Evolutionary conservation across 2,888 invertebrate genomes (phyloP), one percentile per base, ranked within the genome.

Genomic region (Patella caerulea): DNA sequence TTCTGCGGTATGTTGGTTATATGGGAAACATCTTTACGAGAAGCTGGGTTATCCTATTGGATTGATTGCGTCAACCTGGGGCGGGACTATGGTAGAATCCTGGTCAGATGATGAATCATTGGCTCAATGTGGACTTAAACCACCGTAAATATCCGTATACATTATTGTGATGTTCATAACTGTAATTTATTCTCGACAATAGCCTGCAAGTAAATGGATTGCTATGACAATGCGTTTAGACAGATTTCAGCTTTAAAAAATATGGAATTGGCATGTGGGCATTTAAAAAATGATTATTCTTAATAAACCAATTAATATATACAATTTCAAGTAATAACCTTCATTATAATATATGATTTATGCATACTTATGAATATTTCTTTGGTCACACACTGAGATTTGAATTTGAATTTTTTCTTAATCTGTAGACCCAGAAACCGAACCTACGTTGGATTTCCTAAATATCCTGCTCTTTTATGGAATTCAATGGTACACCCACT

Each of bases 401-500:
- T 45, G 4, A 0, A 45, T 45, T 45, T 45, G 7, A 1, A 45
- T 1, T 45, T 45, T 9, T 45, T 45, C 34, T 45, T 45, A 45
- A 45, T 45, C 45, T 9, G 7, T 45, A 65, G 65, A 65, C 19
- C 19, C 19, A 65, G 19, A 65, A 65, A 65, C 5, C n/a, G 19
- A 2, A 19, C 65, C n/a, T n/a, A 65, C 17, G 19, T 65, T 9
- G n/a, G n/a, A 19, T 65, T 14, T n/a, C 76, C 76, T 19, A 14
- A 15, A 14, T 69, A 73, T 29, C 77, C 76, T 12, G 79, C 81
- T 15, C 72, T 75, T 7, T 79, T 90, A 19, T 91, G 90, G 90
- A 90, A 91, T 82, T 86, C 89, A 5, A 90, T 91, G 91, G 85
- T 91, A 29, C 81, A 88, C 73, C 91, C 91, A 0, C 81, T 90